A percentile compares a stretch with the other conserved stretches of the same genome.
phyloP scores from a whole-genome alignment of 2,797 vertebrate genomes.

The Dermochelys coriacea region DNA sequence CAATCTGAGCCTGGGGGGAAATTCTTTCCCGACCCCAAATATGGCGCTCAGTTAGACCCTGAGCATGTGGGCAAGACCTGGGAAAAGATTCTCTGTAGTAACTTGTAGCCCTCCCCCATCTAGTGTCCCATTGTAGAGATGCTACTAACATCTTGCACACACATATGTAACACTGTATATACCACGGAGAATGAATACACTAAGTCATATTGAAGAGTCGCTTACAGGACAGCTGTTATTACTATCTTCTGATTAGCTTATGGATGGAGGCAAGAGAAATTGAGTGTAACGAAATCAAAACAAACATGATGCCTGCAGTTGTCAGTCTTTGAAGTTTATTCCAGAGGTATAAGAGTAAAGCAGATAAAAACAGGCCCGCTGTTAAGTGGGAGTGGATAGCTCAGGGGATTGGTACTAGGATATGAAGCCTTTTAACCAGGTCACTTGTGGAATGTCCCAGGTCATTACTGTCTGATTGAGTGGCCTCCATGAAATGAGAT shows the following conservation, averaged over 20 bases:
- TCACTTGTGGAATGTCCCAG: background rate
- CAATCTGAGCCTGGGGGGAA: too few relatives aligned
- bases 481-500: background rate
- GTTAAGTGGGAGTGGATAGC: background rate
- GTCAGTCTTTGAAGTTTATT: background rate
- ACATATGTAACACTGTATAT: background rate
- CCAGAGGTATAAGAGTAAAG: background rate
- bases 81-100: too few relatives aligned
- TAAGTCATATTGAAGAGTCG: background rate
- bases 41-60: too few relatives aligned
- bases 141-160: background rate
- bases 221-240: background rate
- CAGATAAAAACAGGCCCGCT: background rate
- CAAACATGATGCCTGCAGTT: background rate
- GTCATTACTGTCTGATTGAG: slow-evolving; percentile 6
- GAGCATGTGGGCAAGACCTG: too few relatives aligned
- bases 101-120: too few relatives aligned
- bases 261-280: background rate
- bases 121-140: too few relatives aligned
- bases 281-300: background rate
- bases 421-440: slow-evolving; percentile 1
- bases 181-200: background rate
- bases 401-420: background rate
- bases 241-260: background rate
- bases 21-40: too few relatives aligned